Conservation (phyloP, 2,888 invertebrate genomes). For the Zonitis immaculata region DNA sequence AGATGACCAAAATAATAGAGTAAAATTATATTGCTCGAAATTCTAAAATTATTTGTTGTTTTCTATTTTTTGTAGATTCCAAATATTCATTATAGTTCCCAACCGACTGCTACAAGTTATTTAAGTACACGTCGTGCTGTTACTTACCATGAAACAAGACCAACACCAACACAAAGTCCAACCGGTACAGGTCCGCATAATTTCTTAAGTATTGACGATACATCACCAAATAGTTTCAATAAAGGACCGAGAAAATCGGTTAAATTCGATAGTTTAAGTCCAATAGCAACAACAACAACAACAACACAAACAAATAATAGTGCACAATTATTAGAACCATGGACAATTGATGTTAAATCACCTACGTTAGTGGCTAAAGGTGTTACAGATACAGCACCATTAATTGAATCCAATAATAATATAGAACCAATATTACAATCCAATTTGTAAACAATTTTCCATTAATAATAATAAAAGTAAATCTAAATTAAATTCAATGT, state of each 20-base stretch:
- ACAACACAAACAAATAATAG: slow-evolving; percentile 34
- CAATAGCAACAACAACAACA: too few relatives aligned
- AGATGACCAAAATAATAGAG: slow-evolving; percentile 59
- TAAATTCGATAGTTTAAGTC: slow-evolving; percentile 55
- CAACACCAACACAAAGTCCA: slow-evolving; percentile 54
- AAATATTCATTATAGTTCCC: slow-evolving; percentile 53
- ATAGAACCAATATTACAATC: slow-evolving; percentile 14
- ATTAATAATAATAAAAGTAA: slow-evolving; percentile 4
- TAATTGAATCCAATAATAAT: slow-evolving; percentile 31
- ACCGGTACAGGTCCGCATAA: slow-evolving; percentile 43
- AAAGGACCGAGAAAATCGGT: slow-evolving; percentile 62
- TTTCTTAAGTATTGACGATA: slow-evolving; percentile 44
- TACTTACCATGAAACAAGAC: slow-evolving; percentile 53
- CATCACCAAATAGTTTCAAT: slow-evolving; percentile 48
- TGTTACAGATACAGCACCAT: slow-evolving; percentile 36
- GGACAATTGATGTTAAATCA: slow-evolving; percentile 41
- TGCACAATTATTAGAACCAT: slow-evolving; percentile 41
- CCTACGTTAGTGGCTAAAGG: slow-evolving; percentile 28
- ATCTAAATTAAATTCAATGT: slow-evolving; percentile 9
- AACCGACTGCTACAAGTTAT: slow-evolving; percentile 54
- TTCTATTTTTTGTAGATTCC: slow-evolving; percentile 46
- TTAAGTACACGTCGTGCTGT: slow-evolving; percentile 49
- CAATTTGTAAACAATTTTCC: slow-evolving; percentile 18
- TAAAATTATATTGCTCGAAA: slow-evolving; percentile 31
- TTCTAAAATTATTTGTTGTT: not conserved